These are phyloP conservation scores for Zelleria hepariella DNA, from an alignment of 2,888 invertebrate genomes.

Conservation along the genomic window DNA sequence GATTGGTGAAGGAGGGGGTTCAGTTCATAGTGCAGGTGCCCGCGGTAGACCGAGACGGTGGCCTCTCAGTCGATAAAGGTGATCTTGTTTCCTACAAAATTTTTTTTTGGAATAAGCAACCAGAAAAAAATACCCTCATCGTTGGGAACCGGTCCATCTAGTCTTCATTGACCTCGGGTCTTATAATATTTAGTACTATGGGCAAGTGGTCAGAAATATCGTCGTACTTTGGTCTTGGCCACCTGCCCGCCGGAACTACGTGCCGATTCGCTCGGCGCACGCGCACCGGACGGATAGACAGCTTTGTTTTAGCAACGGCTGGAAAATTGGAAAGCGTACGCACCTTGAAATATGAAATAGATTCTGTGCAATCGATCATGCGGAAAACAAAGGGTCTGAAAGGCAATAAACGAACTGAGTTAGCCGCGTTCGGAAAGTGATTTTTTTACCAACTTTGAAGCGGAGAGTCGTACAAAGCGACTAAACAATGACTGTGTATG, in stretches of 20 bases:
- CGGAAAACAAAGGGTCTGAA: too few relatives aligned
- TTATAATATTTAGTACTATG: background rate
- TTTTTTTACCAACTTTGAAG: too few relatives aligned
- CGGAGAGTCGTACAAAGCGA: too few relatives aligned
- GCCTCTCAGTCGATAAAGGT: too few relatives aligned
- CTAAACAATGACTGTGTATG: too few relatives aligned
- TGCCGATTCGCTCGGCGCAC: constrained; percentile 47
- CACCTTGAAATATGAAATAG: background rate
- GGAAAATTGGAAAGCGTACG: background rate
- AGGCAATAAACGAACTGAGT: background rate
- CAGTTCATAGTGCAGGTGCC: constrained; percentile 33
- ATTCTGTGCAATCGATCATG: background rate
- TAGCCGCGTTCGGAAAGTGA: background rate
- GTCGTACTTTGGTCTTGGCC: background rate
- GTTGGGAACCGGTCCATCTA: background rate
- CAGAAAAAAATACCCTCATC: too few relatives aligned
- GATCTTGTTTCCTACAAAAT: too few relatives aligned
- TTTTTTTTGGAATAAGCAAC: too few relatives aligned
- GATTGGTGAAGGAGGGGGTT: background rate
- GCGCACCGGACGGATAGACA: constrained; percentile 16
- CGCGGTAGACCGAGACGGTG: constrained; percentile 39
- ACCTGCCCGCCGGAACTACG: constrained; percentile 57
- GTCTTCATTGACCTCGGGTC: background rate
- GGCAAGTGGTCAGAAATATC: background rate
- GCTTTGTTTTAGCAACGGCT: background rate